Evolutionary conservation across 2,888 invertebrate species (phyloP).

Genomic region (Clunio marinus): DNA sequence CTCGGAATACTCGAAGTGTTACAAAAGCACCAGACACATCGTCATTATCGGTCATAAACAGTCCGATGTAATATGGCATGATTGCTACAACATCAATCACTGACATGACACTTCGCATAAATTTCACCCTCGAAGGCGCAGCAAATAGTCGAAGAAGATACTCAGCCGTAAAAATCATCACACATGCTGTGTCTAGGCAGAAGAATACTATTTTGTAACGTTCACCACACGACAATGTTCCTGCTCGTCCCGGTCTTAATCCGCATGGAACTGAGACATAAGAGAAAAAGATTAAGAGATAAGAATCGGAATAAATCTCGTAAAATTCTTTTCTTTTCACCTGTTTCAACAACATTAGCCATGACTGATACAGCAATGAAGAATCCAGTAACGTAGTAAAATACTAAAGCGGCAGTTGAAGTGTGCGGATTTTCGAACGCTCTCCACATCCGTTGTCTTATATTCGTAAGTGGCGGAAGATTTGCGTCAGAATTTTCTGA

Average conservation of each 20-base stretch:
- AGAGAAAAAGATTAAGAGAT: constrained; percentile 1
- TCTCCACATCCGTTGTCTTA: constrained; percentile 96
- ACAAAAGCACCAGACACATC: constrained; percentile 99
- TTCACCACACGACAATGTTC: constrained; percentile 92
- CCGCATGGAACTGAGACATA: constrained; percentile 86
- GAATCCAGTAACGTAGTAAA: constrained; percentile 99
- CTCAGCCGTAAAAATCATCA: constrained; percentile 99
- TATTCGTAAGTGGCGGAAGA: constrained; percentile 79
- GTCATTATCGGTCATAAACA: constrained; percentile 96
- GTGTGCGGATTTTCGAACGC: constrained; percentile 99
- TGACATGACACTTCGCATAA: constrained; percentile 97
- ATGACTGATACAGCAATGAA: constrained; percentile 99
- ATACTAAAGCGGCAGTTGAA: constrained; percentile 97
- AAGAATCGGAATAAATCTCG: neutral
- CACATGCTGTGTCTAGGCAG: constrained; percentile 98
- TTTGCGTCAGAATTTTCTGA: constrained; percentile 90
- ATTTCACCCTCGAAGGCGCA: constrained; percentile 97
- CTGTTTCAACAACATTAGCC: constrained; percentile 97
- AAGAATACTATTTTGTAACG: constrained; percentile 97
- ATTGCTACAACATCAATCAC: constrained; percentile 99
- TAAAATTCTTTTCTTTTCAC: neutral
- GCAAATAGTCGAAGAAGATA: constrained; percentile 93
- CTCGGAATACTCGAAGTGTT: constrained; percentile 96
- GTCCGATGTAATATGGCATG: constrained; percentile 96
- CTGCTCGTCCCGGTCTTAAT: constrained; percentile 77